Conservation (phyloP, 2,797 vertebrate species). For the Microctenopoma steveboyesi region DNA sequence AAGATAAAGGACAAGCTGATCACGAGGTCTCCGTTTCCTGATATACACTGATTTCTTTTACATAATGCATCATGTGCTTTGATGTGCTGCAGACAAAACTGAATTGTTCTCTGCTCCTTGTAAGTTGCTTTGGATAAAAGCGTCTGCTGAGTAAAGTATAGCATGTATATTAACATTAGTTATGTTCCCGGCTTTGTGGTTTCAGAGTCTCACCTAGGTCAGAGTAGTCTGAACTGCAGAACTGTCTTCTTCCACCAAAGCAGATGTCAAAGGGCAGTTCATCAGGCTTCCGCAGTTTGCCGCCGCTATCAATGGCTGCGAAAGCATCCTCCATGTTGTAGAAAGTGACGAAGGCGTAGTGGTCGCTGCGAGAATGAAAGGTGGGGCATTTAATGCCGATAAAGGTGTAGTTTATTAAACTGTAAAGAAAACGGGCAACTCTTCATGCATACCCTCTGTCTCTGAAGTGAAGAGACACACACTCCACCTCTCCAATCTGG, state of each 20-base stretch:
- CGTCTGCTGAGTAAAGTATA: too few species aligned
- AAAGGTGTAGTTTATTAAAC: not conserved
- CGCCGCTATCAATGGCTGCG: conserved; percentile 92
- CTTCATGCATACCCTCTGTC: conserved; percentile 85
- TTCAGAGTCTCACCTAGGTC: conserved; percentile 87
- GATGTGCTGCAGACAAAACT: too few species aligned
- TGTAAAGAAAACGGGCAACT: too few species aligned
- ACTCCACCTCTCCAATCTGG: conserved; percentile 93
- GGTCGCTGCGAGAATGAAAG: conserved; percentile 80
- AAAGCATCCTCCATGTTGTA: conserved; percentile 92
- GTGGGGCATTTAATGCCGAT: not conserved
- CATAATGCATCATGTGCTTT: too few species aligned
- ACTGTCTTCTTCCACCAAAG: conserved; percentile 95
- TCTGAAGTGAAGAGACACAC: conserved; percentile 94
- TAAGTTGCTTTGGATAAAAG: too few species aligned
- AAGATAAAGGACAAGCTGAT: too few species aligned
- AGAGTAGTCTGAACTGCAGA: conserved; percentile 91
- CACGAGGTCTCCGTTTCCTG: too few species aligned
- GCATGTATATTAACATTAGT: too few species aligned
- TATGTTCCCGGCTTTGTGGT: too few species aligned
- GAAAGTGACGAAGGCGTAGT: conserved; percentile 96
- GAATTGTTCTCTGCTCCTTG: too few species aligned
- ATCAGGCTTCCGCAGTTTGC: conserved; percentile 87
- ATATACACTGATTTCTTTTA: too few species aligned
- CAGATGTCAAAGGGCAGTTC: conserved; percentile 96